Conservation (phyloP, 2,888 invertebrate species). For the Julus scanicus region DNA sequence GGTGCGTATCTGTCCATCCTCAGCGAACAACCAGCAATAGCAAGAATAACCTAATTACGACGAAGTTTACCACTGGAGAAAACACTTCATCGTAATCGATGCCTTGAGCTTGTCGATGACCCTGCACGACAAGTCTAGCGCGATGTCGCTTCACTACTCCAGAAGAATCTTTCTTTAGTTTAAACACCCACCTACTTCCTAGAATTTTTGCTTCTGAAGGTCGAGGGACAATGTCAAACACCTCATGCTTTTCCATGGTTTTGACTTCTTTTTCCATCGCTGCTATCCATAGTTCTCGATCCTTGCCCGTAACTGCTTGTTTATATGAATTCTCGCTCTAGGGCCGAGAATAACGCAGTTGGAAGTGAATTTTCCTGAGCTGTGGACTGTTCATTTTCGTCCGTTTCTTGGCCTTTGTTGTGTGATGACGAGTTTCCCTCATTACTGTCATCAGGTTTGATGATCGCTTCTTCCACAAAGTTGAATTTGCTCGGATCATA, state of each 20-base stretch:
- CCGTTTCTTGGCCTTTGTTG: no score
- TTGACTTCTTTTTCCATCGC: background rate
- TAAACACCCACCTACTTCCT: rapidly evolving
- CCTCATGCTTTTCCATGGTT: background rate
- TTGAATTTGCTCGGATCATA: no score
- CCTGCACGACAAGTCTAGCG: background rate
- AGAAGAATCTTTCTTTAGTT: background rate
- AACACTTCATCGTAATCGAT: background rate
- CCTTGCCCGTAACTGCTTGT: background rate
- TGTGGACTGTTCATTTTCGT: no score
- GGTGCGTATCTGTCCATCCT: background rate
- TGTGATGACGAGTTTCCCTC: no score
- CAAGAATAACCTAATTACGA: background rate
- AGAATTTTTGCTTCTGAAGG: background rate
- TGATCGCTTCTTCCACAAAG: no score
- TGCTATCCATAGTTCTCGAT: background rate
- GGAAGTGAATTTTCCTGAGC: background rate
- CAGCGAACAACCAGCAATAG: background rate
- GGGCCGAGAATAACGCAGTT: background rate
- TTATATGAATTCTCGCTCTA: background rate
- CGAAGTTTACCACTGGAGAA: background rate
- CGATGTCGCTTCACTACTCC: background rate
- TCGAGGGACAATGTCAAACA: background rate
- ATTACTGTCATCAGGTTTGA: no score
- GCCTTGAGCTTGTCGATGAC: background rate